Evolutionary conservation across 2,797 vertebrate species (phyloP).

Genomic region (Manis pentadactyla): DNA sequence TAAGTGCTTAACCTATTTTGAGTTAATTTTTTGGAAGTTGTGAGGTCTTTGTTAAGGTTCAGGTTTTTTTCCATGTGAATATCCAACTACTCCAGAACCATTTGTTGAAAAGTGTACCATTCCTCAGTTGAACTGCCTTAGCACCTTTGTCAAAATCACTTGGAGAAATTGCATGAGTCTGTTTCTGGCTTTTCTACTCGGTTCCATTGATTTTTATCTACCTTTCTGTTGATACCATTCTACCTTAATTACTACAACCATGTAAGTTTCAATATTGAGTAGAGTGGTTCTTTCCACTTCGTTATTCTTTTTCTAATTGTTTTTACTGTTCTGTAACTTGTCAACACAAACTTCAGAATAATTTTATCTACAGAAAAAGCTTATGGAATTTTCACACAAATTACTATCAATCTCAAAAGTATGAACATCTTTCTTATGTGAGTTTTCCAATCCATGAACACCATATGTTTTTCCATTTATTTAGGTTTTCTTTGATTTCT

Average conservation of each 20-base stretch:
- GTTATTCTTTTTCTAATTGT: not conserved
- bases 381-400: not conserved
- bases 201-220: not conserved
- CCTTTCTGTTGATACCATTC: not conserved
- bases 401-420: not conserved
- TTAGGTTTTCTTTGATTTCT: not conserved
- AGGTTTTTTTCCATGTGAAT: not conserved
- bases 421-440: not conserved
- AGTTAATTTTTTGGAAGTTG: not conserved
- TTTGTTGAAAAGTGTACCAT: not conserved
- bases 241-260: not conserved
- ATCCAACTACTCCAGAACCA: not conserved
- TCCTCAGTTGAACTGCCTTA: not conserved
- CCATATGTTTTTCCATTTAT: not conserved
- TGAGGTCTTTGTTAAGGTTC: not conserved
- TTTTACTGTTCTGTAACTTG: not conserved
- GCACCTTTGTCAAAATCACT: not conserved
- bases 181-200: not conserved
- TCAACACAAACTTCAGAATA: not conserved
- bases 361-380: not conserved
- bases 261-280: not conserved
- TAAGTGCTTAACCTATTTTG: not conserved
- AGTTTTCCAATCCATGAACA: not conserved
- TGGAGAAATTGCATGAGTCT: not conserved
- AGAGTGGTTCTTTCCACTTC: not conserved